A percentile compares a stretch with the other conserved stretches of the same genome.
Conservation (phyloP, 2,888 invertebrate species). For the Orthosia incerta region DNA sequence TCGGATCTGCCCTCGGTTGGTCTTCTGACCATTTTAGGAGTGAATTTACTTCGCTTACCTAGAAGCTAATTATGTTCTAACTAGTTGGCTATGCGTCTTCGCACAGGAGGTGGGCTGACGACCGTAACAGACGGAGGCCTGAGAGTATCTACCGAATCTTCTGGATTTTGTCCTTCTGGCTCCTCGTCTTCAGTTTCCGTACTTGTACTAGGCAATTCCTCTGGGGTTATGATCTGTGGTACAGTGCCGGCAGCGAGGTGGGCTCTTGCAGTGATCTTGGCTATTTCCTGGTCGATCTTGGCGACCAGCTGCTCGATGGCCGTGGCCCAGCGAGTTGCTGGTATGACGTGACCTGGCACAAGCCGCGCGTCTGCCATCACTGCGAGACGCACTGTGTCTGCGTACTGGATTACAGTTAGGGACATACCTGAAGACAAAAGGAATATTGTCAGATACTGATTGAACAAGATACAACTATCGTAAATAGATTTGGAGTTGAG, state of each 20-base stretch:
- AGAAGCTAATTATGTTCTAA: conserved; percentile 48
- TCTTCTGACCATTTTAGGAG: conserved; percentile 7
- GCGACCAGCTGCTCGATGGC: conserved; percentile 83
- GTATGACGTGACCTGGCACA: conserved; percentile 92
- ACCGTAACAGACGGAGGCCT: conserved; percentile 75
- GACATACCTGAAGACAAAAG: conserved; percentile 92
- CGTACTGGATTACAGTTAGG: conserved; percentile 93
- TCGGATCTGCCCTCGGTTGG: conserved; percentile 1
- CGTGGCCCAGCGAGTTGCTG: conserved; percentile 87
- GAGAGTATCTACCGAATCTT: conserved; percentile 67
- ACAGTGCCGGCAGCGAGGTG: conserved; percentile 59
- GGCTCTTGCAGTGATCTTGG: conserved; percentile 80
- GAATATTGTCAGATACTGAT: not conserved
- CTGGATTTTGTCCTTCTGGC: conserved; percentile 27
- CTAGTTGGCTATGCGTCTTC: conserved; percentile 74
- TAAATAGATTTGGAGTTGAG: not conserved
- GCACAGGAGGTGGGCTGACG: conserved; percentile 81
- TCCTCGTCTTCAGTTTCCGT: conserved; percentile 54
- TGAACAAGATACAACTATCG: not conserved
- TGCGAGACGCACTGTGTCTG: conserved; percentile 92
- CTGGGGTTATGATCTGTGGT: conserved; percentile 73
- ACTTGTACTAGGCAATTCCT: conserved; percentile 51
- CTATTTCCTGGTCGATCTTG: conserved; percentile 84
- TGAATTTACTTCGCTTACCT: conserved; percentile 51
- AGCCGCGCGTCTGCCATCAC: conserved; percentile 94